phyloP scores from a whole-genome alignment of 2,888 invertebrate species.

The Eupithecia dodoneata region DNA sequence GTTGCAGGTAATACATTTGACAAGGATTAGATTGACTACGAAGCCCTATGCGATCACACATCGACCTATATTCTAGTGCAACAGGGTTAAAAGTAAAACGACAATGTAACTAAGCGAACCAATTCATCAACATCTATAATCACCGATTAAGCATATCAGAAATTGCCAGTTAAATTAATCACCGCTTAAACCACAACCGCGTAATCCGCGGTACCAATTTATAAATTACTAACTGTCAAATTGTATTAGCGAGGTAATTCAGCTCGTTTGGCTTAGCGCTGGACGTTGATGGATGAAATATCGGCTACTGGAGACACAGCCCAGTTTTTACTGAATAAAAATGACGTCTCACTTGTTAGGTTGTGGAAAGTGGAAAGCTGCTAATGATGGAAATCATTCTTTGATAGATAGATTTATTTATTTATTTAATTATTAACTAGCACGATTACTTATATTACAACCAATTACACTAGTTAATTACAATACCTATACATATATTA shows the following conservation, averaged over 20 bases:
- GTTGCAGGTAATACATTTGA: background rate
- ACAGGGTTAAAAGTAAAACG: background rate
- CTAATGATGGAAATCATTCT: background rate
- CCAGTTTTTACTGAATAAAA: conserved; percentile 28
- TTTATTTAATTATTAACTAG: too few relatives aligned
- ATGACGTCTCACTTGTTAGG: conserved; percentile 5
- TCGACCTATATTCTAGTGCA: background rate
- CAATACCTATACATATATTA: too few relatives aligned
- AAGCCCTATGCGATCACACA: background rate
- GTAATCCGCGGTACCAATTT: conserved; percentile 16
- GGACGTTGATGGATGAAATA: conserved; percentile 31
- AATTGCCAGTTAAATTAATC: conserved; percentile 10
- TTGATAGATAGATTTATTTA: background rate
- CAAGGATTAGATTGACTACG: background rate
- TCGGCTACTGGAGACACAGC: conserved; percentile 14
- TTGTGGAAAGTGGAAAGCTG: conserved; percentile 5
- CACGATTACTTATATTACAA: too few relatives aligned
- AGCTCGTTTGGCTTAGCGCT: conserved; percentile 17
- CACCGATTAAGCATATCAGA: background rate
- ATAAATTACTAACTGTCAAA: conserved; percentile 34
- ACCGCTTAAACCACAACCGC: conserved; percentile 7
- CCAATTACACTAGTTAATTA: too few relatives aligned
- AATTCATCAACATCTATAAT: background rate
- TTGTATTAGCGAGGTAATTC: conserved; percentile 27
- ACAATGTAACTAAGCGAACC: background rate